Evolutionary conservation across 2,888 invertebrate genomes (phyloP), one percentile per base, ranked within the genome.

Genomic region (Aspidiotus destructor): DNA sequence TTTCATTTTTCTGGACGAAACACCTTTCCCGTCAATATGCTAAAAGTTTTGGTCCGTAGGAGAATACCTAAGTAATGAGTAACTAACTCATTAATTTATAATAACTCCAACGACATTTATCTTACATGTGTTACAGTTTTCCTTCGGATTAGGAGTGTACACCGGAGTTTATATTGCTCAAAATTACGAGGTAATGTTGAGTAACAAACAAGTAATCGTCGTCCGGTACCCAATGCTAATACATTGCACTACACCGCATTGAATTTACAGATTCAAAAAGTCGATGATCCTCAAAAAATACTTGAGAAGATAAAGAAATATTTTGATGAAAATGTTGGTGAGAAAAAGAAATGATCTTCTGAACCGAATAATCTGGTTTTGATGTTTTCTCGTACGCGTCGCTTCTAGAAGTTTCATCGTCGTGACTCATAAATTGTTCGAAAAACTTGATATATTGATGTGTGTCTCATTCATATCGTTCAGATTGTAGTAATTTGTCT

Each of bases 231-330:
- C 11, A 44, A 16, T 63, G 1, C 53, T 52, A 13, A 15, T 68
- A 11, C 10, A 40, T 53, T 55, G 54, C 69, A 16, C 42, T 28
- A 44, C 40, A 17, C 73, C 72, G 74, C 73, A 72, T 72, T 16
- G 16, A 16, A 17, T 72, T 79, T 80, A 69, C 78, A 93, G 91
- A 82, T 92, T 72, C 91, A 92, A 8, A 84, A 86, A 76, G 88
- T 93, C 7, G 92, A 92, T 78, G 88, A 92, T 73, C 94, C 93
- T 6, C 78, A 80, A 70, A 85, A 84, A 73, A 76, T 92, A 73
- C 79, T 86, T 75, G 84, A 86, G 72, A 87, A 85, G 77, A 77
- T 88, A 57, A 86, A 85, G 77, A 83, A 85, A 67, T 86, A 82
- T 76, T 77, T 87, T 28, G 87, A 90, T 72, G 82, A 77, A 83